phyloP scores from a whole-genome alignment of 2,113 vertebrate species.

The Centropus unirufus region DNA sequence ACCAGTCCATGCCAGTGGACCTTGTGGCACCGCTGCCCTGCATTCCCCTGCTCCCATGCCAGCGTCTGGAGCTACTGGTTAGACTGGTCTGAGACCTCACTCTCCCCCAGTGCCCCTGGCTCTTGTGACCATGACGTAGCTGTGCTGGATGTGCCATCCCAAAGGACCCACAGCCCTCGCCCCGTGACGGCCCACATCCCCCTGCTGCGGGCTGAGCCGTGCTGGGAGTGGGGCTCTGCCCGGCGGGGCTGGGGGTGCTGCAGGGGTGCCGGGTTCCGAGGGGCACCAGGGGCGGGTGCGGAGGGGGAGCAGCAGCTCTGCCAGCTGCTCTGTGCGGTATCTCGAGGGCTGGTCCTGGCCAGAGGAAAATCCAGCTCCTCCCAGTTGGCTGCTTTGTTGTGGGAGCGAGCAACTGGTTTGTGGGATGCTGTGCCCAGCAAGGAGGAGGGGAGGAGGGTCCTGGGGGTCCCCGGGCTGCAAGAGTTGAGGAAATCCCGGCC shows the following conservation, averaged over 20 bases:
- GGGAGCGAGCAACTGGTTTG: background rate
- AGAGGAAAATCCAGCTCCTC: background rate
- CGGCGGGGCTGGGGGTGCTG: background rate
- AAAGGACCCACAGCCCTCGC: background rate
- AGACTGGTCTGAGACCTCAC: background rate
- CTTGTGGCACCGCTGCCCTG: background rate
- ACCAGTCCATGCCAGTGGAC: background rate
- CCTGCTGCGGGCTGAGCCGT: fast-evolving
- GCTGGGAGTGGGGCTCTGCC: fast-evolving
- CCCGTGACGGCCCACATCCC: fast-evolving
- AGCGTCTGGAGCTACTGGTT: constrained; percentile 49
- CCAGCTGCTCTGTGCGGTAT: background rate
- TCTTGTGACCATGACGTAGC: constrained; percentile 3
- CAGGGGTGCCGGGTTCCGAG: fast-evolving
- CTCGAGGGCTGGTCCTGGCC: background rate
- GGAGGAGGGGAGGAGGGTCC: background rate
- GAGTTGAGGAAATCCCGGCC: background rate
- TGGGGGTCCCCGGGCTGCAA: too few relatives aligned
- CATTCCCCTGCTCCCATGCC: background rate
- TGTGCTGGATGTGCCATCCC: background rate
- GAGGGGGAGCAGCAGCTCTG: background rate
- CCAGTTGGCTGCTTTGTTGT: background rate
- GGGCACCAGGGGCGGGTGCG: fast-evolving
- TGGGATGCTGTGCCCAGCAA: background rate
- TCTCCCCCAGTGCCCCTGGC: background rate